Evolutionary conservation across 2,888 invertebrate species (phyloP).

Genomic region (Sphaerophoria taeniata): DNA sequence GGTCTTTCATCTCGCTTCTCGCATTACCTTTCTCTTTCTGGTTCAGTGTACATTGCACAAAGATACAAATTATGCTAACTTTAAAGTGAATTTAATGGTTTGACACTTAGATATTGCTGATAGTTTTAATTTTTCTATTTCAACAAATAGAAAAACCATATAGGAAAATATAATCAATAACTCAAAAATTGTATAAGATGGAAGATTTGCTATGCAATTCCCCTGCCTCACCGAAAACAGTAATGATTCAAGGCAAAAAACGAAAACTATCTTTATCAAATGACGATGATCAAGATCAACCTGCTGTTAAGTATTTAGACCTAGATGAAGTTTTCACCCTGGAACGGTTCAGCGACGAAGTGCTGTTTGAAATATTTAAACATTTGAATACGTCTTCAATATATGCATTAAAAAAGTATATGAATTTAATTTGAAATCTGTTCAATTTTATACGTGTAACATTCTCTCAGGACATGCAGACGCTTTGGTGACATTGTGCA

Average conservation of each 20-base stretch:
- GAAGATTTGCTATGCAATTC: conserved; percentile 25
- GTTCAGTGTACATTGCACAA: too few relatives aligned
- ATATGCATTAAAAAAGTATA: conserved; percentile 80
- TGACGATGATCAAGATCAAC: conserved; percentile 62
- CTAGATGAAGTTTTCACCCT: conserved; percentile 75
- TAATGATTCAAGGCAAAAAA: conserved; percentile 35
- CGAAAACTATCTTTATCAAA: conserved; percentile 55
- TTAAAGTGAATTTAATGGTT: too few relatives aligned
- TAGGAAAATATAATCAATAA: not conserved
- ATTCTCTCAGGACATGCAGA: conserved; percentile 78
- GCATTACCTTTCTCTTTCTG: too few relatives aligned
- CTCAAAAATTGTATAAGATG: conserved; percentile 6
- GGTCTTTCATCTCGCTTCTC: too few relatives aligned
- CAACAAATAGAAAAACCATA: not conserved
- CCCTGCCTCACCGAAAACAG: conserved; percentile 10
- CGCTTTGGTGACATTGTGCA: conserved; percentile 79
- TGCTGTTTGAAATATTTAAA: conserved; percentile 81
- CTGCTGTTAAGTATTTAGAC: conserved; percentile 71
- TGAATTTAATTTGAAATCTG: not conserved
- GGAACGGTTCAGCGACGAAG: conserved; percentile 80
- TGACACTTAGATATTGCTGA: too few relatives aligned
- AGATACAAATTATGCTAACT: too few relatives aligned
- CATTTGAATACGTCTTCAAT: conserved; percentile 80
- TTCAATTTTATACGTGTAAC: not conserved
- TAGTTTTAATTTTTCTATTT: not conserved